Base-by-base conservation (phyloP, 1,140 invertebrate species). In the Drosophila melanica region DNA sequence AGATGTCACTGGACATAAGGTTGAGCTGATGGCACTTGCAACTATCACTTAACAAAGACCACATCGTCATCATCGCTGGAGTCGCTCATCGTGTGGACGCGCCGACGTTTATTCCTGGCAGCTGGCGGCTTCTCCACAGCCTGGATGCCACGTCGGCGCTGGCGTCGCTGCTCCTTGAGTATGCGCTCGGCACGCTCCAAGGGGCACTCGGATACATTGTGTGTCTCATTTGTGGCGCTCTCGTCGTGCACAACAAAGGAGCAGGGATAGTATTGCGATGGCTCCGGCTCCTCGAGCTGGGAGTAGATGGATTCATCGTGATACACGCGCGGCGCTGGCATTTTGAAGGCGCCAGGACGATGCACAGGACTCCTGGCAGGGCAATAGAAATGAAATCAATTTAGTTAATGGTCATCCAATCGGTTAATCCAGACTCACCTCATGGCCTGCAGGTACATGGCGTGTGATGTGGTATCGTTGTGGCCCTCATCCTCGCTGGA, bases 381-480 rank as follows among this genome's bases (percentile, higher is more conserved):
- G 57, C 53, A 47, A 47, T 2, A 39, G 10, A 14, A 20, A 14
- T 39, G 12, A 45, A 4, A 57, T 20, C 1, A 7, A 3, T 44
- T 39, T 12, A 67, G 11, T 48, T 18, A 11, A 33, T 3, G 27
- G 12, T 8, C 7, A 23, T 18, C n/a, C 16, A 14, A n/a, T 12
- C 9, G 12, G n/a, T 1, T 20, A 4, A 8, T 42, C 23, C 0
- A 8, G 4, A 69, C 90, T 80, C 85, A 94, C 94, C 92, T 94
- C 3, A 94, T 76, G 16, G 94, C 94, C 67, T 93, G 93, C 18
- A 95, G 80, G 84, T 95, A 95, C 67, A 94, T 92, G 4, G 92
- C 93, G 27, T 93, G 91, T 92, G 94, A 93, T 14, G 81, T 81
- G 9, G 90, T 89, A 37, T 66, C 94, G 92, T 10, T 92, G 68